These are phyloP conservation scores for Myocastor coypus DNA, from an alignment of 2,113 vertebrate genomes.

Conservation along the genomic window DNA sequence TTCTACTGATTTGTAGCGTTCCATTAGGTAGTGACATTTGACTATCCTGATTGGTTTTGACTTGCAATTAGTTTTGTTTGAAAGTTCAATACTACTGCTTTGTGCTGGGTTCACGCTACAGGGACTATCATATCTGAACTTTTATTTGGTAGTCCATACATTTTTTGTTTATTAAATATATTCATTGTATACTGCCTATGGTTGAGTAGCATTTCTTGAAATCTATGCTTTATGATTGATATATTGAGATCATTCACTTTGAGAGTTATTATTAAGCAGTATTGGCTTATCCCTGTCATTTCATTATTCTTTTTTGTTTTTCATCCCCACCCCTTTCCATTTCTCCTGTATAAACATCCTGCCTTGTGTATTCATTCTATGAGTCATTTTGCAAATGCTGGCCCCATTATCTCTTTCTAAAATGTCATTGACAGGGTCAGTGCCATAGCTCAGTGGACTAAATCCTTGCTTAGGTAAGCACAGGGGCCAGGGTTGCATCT, in stretches of 20 bases:
- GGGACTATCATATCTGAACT: background rate
- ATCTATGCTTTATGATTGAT: background rate
- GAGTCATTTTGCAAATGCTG: background rate
- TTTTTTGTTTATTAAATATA: background rate
- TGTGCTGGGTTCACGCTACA: background rate
- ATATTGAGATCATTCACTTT: background rate
- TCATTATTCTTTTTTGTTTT: background rate
- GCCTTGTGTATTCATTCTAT: background rate
- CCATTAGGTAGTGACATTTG: background rate
- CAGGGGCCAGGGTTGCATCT: no score
- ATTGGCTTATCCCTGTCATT: background rate
- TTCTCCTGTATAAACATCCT: background rate
- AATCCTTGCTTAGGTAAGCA: no score
- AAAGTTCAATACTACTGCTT: background rate
- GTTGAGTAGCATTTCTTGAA: background rate
- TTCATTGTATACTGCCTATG: background rate
- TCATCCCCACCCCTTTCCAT: background rate
- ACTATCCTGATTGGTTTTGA: background rate
- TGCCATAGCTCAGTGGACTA: no score
- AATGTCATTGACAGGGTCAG: no score
- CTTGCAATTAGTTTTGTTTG: background rate
- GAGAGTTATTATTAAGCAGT: background rate
- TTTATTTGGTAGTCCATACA: background rate
- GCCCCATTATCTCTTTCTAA: background rate
- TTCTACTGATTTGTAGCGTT: background rate